These are phyloP conservation scores for Melieria omissa DNA, from an alignment of 2,888 invertebrate species.

Conservation along the genomic window DNA sequence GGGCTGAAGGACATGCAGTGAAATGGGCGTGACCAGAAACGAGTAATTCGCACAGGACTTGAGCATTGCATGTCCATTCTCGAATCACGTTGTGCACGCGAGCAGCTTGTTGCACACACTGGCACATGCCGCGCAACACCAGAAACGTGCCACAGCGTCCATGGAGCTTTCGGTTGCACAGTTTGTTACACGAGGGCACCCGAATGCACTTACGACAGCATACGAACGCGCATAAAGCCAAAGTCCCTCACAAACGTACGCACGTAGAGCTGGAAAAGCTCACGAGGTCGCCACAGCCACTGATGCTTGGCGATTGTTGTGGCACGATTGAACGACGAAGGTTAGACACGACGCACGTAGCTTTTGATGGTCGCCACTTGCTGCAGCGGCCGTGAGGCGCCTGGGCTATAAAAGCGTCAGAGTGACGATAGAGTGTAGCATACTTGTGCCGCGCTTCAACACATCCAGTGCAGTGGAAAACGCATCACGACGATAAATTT, in stretches of 20 bases:
- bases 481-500: neutral
- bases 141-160: no score
- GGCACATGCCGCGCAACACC: no score
- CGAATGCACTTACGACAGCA: neutral
- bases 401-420: conserved; percentile 16
- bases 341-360: conserved; percentile 27
- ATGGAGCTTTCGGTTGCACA: neutral
- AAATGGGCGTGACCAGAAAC: no score
- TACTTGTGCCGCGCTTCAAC: conserved; percentile 22
- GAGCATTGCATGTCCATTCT: no score
- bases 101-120: no score
- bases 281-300: neutral
- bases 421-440: conserved; percentile 1
- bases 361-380: conserved; percentile 10
- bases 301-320: conserved; percentile 3
- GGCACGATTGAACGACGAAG: conserved; percentile 16
- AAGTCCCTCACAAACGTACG: neutral
- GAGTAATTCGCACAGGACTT: no score
- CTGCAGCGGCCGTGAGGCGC: conserved; percentile 19
- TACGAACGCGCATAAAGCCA: neutral
- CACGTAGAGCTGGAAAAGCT: neutral
- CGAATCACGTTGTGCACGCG: no score
- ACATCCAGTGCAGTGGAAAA: conserved; percentile 10
- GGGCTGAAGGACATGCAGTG: no score
- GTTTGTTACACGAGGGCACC: neutral